Conservation (phyloP, 2,888 invertebrate genomes). For the Sphecodes monilicornis region DNA sequence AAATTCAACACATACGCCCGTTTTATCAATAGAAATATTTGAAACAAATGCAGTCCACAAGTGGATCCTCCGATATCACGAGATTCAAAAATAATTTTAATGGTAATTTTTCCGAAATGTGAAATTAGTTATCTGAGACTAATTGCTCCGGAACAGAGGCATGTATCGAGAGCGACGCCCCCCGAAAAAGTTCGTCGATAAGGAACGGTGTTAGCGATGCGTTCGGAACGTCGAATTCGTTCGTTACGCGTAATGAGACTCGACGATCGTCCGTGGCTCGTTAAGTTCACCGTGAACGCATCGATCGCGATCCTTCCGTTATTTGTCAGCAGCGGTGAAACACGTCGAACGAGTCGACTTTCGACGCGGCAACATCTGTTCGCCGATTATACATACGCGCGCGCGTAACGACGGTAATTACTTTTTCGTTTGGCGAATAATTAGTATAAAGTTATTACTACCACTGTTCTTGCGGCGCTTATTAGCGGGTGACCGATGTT, state of each 20-base stretch:
- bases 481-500: constrained; percentile 26
- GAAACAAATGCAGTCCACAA: too few relatives aligned
- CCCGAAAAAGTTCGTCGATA: background rate
- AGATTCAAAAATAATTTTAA: background rate
- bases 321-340: constrained; percentile 60
- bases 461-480: constrained; percentile 37
- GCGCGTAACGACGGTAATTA: constrained; percentile 54
- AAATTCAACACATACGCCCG: too few relatives aligned
- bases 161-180: background rate
- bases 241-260: constrained; percentile 47
- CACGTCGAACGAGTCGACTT: constrained; percentile 48
- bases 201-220: background rate
- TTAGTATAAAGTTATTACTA: constrained; percentile 51
- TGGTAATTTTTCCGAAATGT: background rate
- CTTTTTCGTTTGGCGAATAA: constrained; percentile 56
- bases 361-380: constrained; percentile 58
- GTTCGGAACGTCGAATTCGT: constrained; percentile 38
- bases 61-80: too few relatives aligned
- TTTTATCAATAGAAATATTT: too few relatives aligned
- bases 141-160: background rate
- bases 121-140: background rate
- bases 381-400: constrained; percentile 43
- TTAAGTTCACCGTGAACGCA: constrained; percentile 56
- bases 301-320: constrained; percentile 61
- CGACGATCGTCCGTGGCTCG: constrained; percentile 48